Evolutionary conservation across 2,888 invertebrate genomes (phyloP), one percentile per base, ranked within the genome.

Genomic region (Troilus luridus): DNA sequence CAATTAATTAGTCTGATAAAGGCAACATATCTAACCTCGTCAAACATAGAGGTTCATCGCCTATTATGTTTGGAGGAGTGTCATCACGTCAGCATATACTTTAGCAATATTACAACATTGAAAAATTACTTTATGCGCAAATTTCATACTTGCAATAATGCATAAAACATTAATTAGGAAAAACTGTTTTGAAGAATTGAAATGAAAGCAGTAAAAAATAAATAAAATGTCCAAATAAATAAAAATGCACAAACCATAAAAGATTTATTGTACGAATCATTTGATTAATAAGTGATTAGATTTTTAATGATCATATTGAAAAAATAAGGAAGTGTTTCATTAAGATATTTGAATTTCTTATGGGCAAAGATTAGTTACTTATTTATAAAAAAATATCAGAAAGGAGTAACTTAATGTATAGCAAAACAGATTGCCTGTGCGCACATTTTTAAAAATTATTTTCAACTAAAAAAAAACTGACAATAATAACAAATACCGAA

Each of bases 11-110:
- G 5, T 9, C 54, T 41, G 58, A 85, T 85, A 85, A 56, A 56
- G 56, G 56, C n/a, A 56, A n/a, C 56, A 85, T 85, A 58, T 85
- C 11, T 85, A 85, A 85, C 85, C 85, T 85, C 11, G 56, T 11
- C 5, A 85, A 85, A 85, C 56, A 85, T 56, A 56, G 56, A 56
- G 85, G 85, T 56, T 85, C 85, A 56, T 41, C 41, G 41, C 85
- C 85, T 56, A 21, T 58, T 85, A 85, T 85, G 56, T 85, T n/a
- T 7, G 85, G 85, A 85, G 85, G 85, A 85, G 85, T 85, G 85
- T 85, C 85, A n/a, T 56, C 58, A 85, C 85, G 56, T 85, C 85
- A 85, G 85, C 56, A 56, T 21, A 85, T 56, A 56, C 21, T 85
- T 85, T 21, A 56, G 56, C 56, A 58, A n/a, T 85, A n/a, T 85